These are phyloP conservation scores for Microcebus jonahi DNA, from an alignment of 2,113 vertebrate species.

Conservation along the genomic window DNA sequence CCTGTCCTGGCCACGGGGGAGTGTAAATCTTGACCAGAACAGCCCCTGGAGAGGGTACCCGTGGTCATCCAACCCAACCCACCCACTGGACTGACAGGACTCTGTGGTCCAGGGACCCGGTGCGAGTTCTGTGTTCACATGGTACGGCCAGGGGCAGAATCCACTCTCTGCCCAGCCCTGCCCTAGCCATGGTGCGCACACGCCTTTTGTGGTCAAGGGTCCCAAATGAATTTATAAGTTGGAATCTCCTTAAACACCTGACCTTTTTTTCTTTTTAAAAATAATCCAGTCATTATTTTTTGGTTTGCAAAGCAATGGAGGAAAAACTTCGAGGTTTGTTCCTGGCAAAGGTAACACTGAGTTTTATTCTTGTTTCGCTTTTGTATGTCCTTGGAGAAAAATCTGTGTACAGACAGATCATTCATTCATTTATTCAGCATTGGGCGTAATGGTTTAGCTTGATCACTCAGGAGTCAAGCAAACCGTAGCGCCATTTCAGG, in stretches of 20 bases:
- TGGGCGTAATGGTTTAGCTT: rapidly evolving
- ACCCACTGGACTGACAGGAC: rapidly evolving
- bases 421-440: background rate
- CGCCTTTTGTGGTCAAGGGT: background rate
- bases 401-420: background rate
- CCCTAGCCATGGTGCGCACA: too few species aligned
- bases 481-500: background rate
- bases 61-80: too few species aligned
- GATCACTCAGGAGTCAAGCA: background rate
- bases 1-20: background rate
- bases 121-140: rapidly evolving
- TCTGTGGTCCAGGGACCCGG: background rate
- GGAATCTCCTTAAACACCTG: background rate
- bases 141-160: background rate
- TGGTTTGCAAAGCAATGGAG: background rate
- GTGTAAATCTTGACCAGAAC: background rate
- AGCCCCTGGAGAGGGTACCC: background rate
- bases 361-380: background rate
- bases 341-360: background rate
- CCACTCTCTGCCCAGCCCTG: background rate
- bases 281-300: background rate
- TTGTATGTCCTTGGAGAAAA: background rate
- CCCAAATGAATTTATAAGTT: background rate
- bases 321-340: background rate
- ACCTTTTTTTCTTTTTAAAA: background rate